A percentile compares a stretch with the other conserved stretches of the same genome.
Conservation (phyloP, 1,140 invertebrate species). For the Zaprionus nigranus region DNA sequence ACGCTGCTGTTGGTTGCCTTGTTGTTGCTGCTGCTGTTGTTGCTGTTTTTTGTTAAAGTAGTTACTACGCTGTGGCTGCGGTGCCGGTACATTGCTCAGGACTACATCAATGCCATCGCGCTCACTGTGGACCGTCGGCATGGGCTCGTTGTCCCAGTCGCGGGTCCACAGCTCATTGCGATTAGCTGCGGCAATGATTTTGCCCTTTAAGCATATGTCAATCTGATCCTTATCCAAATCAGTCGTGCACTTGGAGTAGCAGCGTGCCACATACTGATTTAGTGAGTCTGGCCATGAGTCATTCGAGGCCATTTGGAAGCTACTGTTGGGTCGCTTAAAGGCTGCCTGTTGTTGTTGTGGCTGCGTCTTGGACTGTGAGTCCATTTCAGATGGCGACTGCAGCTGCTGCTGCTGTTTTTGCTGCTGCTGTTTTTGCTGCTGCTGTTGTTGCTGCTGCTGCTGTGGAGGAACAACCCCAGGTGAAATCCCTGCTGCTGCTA, state of each 20-base stretch:
- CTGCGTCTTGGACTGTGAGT: conserved; percentile 18
- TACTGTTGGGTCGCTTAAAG: conserved; percentile 71
- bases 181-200: conserved; percentile 94
- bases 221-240: conserved; percentile 96
- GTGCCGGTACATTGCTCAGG: conserved; percentile 51
- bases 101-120: conserved; percentile 87
- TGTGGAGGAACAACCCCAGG: conserved; percentile 19
- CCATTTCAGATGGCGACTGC: conserved; percentile 25
- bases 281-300: conserved; percentile 90
- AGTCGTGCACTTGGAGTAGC: conserved; percentile 95
- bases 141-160: conserved; percentile 96
- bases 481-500: conserved; percentile 18
- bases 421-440: background rate
- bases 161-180: conserved; percentile 93
- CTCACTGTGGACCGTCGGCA: conserved; percentile 93
- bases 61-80: conserved; percentile 63
- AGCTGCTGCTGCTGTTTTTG: conserved; percentile 4
- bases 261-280: conserved; percentile 94
- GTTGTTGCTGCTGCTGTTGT: conserved; percentile 49
- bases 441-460: conserved; percentile 5
- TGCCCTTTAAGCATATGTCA: conserved; percentile 96
- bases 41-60: conserved; percentile 68
- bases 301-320: conserved; percentile 84
- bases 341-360: conserved; percentile 8
- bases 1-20: conserved; percentile 40